Evolutionary conservation across 2,797 vertebrate species (phyloP), one percentile per base, ranked within the genome.

Genomic region (Semaprochilodus insignis): DNA sequence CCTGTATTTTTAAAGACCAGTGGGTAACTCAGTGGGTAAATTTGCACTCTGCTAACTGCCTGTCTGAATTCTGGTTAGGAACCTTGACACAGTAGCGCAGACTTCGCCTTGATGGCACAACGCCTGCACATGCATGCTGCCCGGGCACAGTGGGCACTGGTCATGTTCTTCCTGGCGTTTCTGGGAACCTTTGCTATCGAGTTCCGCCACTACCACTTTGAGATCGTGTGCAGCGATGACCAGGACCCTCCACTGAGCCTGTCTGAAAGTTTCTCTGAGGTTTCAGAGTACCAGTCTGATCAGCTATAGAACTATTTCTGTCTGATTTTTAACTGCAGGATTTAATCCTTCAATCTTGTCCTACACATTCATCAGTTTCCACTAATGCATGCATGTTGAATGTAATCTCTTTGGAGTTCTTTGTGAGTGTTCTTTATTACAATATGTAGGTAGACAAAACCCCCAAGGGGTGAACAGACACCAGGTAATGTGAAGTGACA

Each of bases 91-190:
- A 36, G 34, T 65, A 25, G 17, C 82, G n/a, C 94, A 97, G 97
- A 96, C 88, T 94, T 96, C 69, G 87, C 91, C 36, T 90, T 96
- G 27, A 93, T 95, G 92, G 82, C 86, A 0, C 93, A 93, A 81
- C 83, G 86, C 44, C 87, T 95, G 83, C 94, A 95, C 88, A 95
- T 96, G 91, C 89, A 96, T 0, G 96, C 96, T 0, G 95, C 96
- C 23, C 93, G 94, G 74, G 91, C 95, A 25, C 97, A 99, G 91
- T 99, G 97, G 97, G 94, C 94, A 0, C 91, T 97, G 70, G 96
- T 96, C 84, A 98, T 97, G 96, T 95, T 96, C 89, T 96, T 98
- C 87, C 89, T 97, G 86, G 83, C 89, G 27, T 98, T 96, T 90
- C 90, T 98, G 0, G 87, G 94, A 85, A 96, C 96, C 0, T 96